Evolutionary conservation across 2,797 vertebrate species (phyloP).

Genomic region (Falco columbarius): DNA sequence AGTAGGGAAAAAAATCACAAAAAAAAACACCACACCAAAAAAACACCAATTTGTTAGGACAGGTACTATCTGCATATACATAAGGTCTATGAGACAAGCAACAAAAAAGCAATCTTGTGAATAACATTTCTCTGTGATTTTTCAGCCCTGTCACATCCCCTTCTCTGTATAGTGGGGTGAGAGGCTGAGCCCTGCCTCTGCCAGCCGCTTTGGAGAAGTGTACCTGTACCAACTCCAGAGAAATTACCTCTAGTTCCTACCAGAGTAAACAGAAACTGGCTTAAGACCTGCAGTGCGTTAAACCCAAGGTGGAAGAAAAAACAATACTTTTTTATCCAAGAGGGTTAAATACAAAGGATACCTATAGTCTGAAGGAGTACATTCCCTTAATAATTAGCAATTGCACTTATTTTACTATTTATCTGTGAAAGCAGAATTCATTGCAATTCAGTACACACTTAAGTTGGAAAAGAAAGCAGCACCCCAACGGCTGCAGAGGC

Average conservation of each 20-base stretch:
- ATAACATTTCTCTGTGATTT: background rate
- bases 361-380: background rate
- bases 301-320: background rate
- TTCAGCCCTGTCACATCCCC: background rate
- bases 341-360: background rate
- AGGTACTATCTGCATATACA: background rate
- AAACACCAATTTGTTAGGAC: background rate
- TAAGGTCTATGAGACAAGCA: background rate
- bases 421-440: background rate
- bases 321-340: background rate
- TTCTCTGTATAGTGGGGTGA: background rate
- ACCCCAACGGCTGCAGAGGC: background rate
- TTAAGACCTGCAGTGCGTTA: background rate
- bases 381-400: background rate
- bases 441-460: background rate
- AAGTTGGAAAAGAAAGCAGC: background rate
- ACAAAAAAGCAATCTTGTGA: background rate
- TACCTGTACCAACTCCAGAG: background rate
- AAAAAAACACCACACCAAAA: background rate
- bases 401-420: background rate
- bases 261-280: background rate
- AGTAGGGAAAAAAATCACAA: too few species aligned
- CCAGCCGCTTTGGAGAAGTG: background rate
- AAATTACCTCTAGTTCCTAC: background rate
- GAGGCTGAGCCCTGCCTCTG: background rate